Percentiles rank a stretch among this genome's conserved stretches.
Evolutionary conservation across 2,888 invertebrate genomes (phyloP).

Genomic region (Ypsolopha scabrella): DNA sequence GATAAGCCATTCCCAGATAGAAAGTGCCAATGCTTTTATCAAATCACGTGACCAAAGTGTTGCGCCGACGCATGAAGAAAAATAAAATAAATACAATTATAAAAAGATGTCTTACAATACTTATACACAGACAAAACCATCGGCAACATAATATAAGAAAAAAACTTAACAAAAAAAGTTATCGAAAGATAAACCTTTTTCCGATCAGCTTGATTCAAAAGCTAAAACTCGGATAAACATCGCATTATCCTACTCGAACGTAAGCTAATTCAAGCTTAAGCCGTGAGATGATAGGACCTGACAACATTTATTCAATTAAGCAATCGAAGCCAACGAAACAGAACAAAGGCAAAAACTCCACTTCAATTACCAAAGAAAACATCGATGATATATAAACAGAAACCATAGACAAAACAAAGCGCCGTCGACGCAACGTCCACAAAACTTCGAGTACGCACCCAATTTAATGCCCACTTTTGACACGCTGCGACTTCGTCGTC

Average conservation of each 20-base stretch:
- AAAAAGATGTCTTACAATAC: neutral
- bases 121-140: neutral
- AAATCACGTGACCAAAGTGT: slow-evolving; percentile 39
- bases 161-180: neutral
- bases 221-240: no score
- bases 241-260: no score
- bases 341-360: slow-evolving; percentile 4
- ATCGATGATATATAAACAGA: slow-evolving; percentile 4
- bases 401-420: slow-evolving; percentile 21
- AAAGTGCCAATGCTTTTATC: slow-evolving; percentile 42
- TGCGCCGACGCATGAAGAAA: slow-evolving; percentile 62
- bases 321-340: neutral
- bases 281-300: no score
- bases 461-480: slow-evolving; percentile 68
- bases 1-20: slow-evolving; percentile 48
- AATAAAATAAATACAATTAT: slow-evolving; percentile 8
- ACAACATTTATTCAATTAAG: no score
- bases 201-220: no score
- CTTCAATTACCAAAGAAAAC: slow-evolving; percentile 11
- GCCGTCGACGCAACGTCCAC: slow-evolving; percentile 64
- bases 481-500: slow-evolving; percentile 60
- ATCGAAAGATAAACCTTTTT: neutral
- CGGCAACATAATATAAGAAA: slow-evolving; percentile 13
- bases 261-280: no score
- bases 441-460: slow-evolving; percentile 55